Evolutionary conservation across 2,888 invertebrate genomes (phyloP).

Genomic region (Crossocerus cetratus): DNA sequence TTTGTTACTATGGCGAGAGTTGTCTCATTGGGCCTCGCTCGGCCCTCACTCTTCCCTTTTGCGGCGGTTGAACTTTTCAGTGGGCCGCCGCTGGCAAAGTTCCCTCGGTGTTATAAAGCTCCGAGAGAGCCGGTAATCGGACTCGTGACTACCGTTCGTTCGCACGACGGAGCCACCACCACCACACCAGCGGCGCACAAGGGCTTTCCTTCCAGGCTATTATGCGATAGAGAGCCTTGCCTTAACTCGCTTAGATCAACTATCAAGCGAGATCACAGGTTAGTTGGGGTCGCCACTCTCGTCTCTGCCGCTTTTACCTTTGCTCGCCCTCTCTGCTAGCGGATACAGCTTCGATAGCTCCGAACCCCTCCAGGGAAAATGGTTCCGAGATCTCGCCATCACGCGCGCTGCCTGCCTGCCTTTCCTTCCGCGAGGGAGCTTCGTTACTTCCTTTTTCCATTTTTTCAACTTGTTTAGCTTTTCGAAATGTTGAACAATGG

Average conservation of each 20-base stretch:
- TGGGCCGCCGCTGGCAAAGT: conserved; percentile 28
- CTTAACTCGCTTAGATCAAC: conserved; percentile 64
- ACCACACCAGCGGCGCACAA: too few relatives aligned
- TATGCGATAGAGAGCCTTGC: conserved; percentile 53
- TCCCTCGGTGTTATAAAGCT: conserved; percentile 53
- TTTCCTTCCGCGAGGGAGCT: neutral
- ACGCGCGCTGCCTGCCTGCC: conserved; percentile 2
- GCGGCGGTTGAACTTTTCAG: too few relatives aligned
- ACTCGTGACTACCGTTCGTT: conserved; percentile 72
- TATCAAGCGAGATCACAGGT: conserved; percentile 67
- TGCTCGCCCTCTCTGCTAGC: conserved; percentile 36
- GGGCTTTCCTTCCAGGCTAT: conserved; percentile 56
- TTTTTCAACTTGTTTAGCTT: too few relatives aligned
- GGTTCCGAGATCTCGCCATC: conserved; percentile 7
- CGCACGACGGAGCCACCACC: conserved; percentile 63
- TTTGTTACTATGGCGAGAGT: too few relatives aligned
- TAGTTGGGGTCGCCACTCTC: conserved; percentile 68
- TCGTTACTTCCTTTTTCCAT: too few relatives aligned
- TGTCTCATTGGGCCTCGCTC: conserved; percentile 28
- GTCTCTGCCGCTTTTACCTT: conserved; percentile 63
- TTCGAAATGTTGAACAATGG: too few relatives aligned
- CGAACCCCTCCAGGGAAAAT: conserved; percentile 25
- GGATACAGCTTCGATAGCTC: conserved; percentile 30
- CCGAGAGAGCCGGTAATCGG: conserved; percentile 60
- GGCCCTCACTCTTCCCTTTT: conserved; percentile 28